A percentile compares a stretch with the other conserved stretches of the same genome.
Conservation (phyloP, 2,888 invertebrate genomes). For the Drosophila infuscata region DNA sequence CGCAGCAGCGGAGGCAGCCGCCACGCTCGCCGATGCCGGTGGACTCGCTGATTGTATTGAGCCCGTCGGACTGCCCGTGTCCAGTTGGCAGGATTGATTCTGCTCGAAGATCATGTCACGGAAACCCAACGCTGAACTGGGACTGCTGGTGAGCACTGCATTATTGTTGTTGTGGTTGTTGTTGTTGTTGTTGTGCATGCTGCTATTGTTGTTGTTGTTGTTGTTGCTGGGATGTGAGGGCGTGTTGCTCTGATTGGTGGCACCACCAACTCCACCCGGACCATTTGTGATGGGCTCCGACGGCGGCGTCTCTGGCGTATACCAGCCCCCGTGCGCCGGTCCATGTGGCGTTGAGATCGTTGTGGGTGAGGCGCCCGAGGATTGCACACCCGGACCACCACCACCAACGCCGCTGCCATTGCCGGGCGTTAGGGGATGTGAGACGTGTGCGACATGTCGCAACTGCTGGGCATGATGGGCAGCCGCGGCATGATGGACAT, state of each 20-base stretch:
- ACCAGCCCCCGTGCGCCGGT: conserved; percentile 85
- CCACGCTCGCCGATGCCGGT: conserved; percentile 77
- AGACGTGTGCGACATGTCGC: conserved; percentile 77
- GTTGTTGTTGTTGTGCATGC: conserved; percentile 56
- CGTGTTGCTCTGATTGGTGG: conserved; percentile 46
- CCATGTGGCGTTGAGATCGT: conserved; percentile 83
- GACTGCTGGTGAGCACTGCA: conserved; percentile 71
- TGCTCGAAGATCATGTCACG: conserved; percentile 85
- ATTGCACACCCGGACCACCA: conserved; percentile 46
- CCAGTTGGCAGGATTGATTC: conserved; percentile 85
- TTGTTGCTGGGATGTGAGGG: conserved; percentile 66
- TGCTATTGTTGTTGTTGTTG: conserved; percentile 56
- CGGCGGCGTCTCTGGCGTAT: conserved; percentile 85
- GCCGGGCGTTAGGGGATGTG: conserved; percentile 76
- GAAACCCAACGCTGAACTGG: conserved; percentile 81
- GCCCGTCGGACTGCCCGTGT: conserved; percentile 85
- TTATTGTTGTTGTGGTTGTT: conserved; percentile 60
- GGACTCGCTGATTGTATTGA: conserved; percentile 85
- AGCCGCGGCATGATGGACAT: conserved; percentile 83
- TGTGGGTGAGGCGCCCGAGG: conserved; percentile 81
- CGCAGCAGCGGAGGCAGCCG: conserved; percentile 74
- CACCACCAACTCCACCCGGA: conserved; percentile 17
- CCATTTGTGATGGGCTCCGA: conserved; percentile 80
- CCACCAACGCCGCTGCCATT: conserved; percentile 59
- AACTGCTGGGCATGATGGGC: conserved; percentile 81